phyloP scores from a whole-genome alignment of 2,113 vertebrate genomes.

The Promerops cafer region DNA sequence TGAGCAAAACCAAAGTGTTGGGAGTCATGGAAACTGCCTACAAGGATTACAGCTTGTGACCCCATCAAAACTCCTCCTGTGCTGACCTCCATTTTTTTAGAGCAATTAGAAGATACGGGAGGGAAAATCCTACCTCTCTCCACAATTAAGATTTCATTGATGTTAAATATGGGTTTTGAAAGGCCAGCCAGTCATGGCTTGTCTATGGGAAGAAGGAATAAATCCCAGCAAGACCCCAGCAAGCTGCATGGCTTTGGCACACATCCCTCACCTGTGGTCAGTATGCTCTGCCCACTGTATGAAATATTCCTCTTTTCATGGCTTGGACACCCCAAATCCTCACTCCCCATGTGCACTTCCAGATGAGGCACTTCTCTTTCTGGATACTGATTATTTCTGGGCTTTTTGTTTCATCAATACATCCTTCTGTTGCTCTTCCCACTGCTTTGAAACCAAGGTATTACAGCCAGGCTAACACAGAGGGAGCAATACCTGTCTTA shows the following conservation, averaged over 20 bases:
- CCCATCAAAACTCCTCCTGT: neutral
- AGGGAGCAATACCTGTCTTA: neutral
- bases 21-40: neutral
- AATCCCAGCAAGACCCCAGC: neutral
- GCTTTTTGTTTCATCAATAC: neutral
- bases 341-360: neutral
- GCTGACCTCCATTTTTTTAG: neutral
- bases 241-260: neutral
- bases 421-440: neutral
- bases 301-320: neutral
- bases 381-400: neutral
- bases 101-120: neutral
- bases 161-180: neutral
- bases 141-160: neutral
- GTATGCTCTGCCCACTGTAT: neutral
- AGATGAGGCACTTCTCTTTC: neutral
- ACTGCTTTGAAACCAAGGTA: neutral
- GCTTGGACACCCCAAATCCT: neutral
- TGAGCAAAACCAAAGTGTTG: neutral
- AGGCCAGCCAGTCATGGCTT: neutral
- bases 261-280: neutral
- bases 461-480: neutral
- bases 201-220: neutral
- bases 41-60: neutral
- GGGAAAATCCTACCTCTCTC: neutral